Conservation (phyloP, 2,888 invertebrate species). For the Eupithecia centaureata region DNA sequence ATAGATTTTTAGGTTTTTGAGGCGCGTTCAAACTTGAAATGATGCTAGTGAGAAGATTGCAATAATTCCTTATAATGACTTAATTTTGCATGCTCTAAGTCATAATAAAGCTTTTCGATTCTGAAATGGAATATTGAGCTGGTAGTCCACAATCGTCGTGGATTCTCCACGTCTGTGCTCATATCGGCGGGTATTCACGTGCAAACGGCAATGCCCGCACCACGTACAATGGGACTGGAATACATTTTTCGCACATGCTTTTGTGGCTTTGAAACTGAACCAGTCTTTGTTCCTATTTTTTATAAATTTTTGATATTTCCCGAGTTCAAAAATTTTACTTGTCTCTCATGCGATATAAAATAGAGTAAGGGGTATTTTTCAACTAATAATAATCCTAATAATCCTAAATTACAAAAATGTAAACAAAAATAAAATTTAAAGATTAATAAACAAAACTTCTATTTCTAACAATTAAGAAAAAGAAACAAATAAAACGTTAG, state of each 20-base stretch:
- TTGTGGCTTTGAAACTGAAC: conserved; percentile 41
- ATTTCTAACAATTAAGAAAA: too few species aligned
- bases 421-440: background rate
- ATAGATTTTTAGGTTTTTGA: background rate
- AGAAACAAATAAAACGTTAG: too few species aligned
- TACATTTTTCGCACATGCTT: conserved; percentile 53
- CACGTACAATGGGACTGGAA: conserved; percentile 35
- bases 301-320: conserved; percentile 19
- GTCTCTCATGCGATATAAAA: background rate
- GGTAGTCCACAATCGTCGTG: conserved; percentile 17
- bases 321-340: conserved; percentile 5
- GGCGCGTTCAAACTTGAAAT: background rate
- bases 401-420: too few species aligned
- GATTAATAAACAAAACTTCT: too few species aligned
- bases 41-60: background rate
- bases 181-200: conserved; percentile 36
- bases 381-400: too few species aligned
- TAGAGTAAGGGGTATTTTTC: background rate
- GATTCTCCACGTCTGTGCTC: conserved; percentile 20
- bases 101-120: conserved; percentile 21
- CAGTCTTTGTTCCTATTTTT: conserved; percentile 30
- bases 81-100: background rate
- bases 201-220: conserved; percentile 38
- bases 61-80: background rate
- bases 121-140: conserved; percentile 26